Evolutionary conservation across 2,888 invertebrate genomes (phyloP).

Genomic region (Fabriciana adippe): DNA sequence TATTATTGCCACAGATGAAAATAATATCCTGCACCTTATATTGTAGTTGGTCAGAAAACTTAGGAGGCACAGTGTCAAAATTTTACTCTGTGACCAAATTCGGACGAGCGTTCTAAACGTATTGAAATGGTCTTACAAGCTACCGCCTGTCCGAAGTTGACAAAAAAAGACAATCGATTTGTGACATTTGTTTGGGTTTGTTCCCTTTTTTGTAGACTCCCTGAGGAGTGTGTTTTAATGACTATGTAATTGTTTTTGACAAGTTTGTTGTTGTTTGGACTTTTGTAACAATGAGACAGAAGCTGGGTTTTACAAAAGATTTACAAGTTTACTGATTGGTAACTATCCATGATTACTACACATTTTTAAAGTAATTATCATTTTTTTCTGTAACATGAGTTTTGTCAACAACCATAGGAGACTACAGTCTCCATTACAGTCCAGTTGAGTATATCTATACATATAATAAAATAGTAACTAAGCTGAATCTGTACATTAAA

Average conservation of each 20-base stretch:
- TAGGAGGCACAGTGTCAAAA: constrained; percentile 9
- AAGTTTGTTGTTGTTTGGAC: constrained; percentile 58
- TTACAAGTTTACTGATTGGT: constrained; percentile 18
- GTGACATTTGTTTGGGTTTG: constrained; percentile 47
- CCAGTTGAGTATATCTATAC: too few relatives aligned
- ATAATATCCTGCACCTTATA: constrained; percentile 11
- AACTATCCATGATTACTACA: background rate
- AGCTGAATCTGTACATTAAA: too few relatives aligned
- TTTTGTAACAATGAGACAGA: constrained; percentile 17
- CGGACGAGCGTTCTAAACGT: background rate
- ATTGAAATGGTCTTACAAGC: constrained; percentile 40
- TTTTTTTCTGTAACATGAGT: background rate
- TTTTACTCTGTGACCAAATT: constrained; percentile 46
- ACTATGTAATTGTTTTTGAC: constrained; percentile 63
- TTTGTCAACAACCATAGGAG: too few relatives aligned
- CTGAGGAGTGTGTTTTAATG: constrained; percentile 57
- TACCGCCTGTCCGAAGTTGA: constrained; percentile 42
- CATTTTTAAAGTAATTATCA: constrained; percentile 16
- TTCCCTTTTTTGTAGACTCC: constrained; percentile 48
- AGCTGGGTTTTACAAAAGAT: constrained; percentile 19
- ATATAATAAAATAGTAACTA: too few relatives aligned
- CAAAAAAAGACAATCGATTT: constrained; percentile 53
- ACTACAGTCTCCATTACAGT: too few relatives aligned
- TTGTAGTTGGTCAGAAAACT: constrained; percentile 31
- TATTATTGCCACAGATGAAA: constrained; percentile 44